These are phyloP conservation scores for Conchocele bisecta DNA, from an alignment of 2,888 invertebrate species.

Conservation along the genomic window DNA sequence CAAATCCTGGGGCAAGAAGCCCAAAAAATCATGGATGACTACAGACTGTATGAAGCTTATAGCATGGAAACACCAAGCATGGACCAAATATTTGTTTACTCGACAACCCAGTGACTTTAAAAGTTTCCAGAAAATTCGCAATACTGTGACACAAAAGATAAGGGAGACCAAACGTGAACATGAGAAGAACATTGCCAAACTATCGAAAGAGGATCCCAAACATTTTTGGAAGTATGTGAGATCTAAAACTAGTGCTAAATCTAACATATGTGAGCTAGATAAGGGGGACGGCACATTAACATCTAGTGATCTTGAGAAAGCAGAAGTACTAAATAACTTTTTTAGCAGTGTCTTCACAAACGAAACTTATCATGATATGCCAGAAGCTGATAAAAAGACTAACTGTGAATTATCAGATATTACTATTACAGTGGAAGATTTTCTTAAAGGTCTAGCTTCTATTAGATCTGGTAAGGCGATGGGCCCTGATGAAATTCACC, in stretches of 20 bases:
- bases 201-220: not conserved
- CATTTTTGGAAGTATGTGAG: conserved; percentile 4
- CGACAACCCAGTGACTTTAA: not conserved
- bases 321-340: not conserved
- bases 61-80: not conserved
- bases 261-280: not conserved
- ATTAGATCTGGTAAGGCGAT: not conserved
- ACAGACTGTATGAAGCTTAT: conserved; percentile 2
- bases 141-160: not conserved
- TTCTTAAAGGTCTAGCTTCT: not conserved
- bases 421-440: not conserved
- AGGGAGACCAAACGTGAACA: not conserved
- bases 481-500: conserved; percentile 4
- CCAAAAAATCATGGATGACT: not conserved
- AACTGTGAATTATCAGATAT: not conserved
- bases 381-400: not conserved
- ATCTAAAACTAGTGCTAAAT: not conserved
- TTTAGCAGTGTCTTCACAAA: not conserved
- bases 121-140: not conserved
- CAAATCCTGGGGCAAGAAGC: not conserved
- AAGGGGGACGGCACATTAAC: not conserved
- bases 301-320: not conserved
- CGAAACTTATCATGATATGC: not conserved
- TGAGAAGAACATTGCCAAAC: not conserved
- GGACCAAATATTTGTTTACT: not conserved